These are phyloP conservation scores for Drosophila affinis DNA, from an alignment of 2,888 invertebrate species.

Conservation along the genomic window DNA sequence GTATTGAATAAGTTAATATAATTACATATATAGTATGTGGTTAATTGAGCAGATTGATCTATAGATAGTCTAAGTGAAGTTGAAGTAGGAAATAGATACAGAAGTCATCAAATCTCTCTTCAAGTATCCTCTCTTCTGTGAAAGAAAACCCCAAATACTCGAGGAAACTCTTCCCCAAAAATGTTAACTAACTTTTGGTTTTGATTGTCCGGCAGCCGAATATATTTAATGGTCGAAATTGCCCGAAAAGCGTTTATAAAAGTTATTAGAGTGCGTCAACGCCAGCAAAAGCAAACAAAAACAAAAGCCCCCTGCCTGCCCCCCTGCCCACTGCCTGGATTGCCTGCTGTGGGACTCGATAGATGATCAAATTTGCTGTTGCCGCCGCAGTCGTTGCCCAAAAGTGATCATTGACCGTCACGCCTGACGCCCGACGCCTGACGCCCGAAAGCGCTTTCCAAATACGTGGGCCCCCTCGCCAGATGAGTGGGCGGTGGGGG, in stretches of 20 bases:
- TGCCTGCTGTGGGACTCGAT: constrained; percentile 9
- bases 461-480: constrained; percentile 64
- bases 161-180: not conserved
- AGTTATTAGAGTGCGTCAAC: constrained; percentile 75
- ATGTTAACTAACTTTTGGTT: not conserved
- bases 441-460: constrained; percentile 65
- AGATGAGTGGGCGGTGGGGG: constrained; percentile 54
- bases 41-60: too few relatives aligned
- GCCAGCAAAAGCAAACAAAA: constrained; percentile 21
- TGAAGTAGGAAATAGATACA: too few relatives aligned
- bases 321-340: too few relatives aligned
- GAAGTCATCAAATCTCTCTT: not conserved
- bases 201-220: constrained; percentile 44
- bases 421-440: constrained; percentile 73
- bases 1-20: too few relatives aligned
- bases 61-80: too few relatives aligned
- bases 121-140: too few relatives aligned
- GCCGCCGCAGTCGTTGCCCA: constrained; percentile 34
- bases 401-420: constrained; percentile 79
- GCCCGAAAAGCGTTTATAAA: constrained; percentile 60
- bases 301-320: constrained; percentile 21
- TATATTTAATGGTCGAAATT: constrained; percentile 57
- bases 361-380: constrained; percentile 26
- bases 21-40: too few relatives aligned
- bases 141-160: not conserved